Base-by-base conservation (phyloP, 23 tunicate genomes). In the Styela clava region DNA sequence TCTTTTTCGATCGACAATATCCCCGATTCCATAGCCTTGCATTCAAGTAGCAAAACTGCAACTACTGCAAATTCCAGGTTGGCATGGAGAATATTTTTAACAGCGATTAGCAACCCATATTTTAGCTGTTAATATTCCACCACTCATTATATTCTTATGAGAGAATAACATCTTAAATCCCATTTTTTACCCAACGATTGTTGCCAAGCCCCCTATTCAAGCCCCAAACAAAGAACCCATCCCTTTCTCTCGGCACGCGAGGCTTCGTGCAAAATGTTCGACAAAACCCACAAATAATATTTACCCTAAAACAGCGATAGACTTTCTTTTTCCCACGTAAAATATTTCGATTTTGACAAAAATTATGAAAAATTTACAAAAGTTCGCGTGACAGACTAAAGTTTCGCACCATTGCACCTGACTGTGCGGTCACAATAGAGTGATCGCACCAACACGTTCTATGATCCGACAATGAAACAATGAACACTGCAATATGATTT, bases 401-500 rank as follows among this genome's bases (percentile, higher is more conserved):
- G 30, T 18, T 67, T 29, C 30, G 71, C 71, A 22, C 31, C 31
- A 67, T 67, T 67, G 71, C 71, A 67, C 71, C 31, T 67, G 31
- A 67, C 71, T 67, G 24, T 67, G 71, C 71, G 71, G 71, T 67
- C 71, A 67, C 71, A 67, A 67, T 67, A 44, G 71, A 67, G 31
- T 67, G 71, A 67, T 18, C 71, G 31, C 30, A 29, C 30, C 71
- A 27, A 67, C 71, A 67, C 30, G 71, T 67, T 12, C 30, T 16
- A 24, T 67, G 71, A 67, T 67, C 31, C 31, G 22, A 67, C 71
- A 67, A 67, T 67, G 31, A 67, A 29, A 67, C 31, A 67, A 29
- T 67, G 16, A 25, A 67, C n/a, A 44, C 56, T 44, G 56, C 56
- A 44, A 7, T 44, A 12, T 44, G 56, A 44, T 44, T 44, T 44